A percentile compares a stretch with the other conserved stretches of the same genome.
Evolutionary conservation across 2,113 vertebrate genomes (phyloP).

Genomic region (Archocentrus centrarchus): DNA sequence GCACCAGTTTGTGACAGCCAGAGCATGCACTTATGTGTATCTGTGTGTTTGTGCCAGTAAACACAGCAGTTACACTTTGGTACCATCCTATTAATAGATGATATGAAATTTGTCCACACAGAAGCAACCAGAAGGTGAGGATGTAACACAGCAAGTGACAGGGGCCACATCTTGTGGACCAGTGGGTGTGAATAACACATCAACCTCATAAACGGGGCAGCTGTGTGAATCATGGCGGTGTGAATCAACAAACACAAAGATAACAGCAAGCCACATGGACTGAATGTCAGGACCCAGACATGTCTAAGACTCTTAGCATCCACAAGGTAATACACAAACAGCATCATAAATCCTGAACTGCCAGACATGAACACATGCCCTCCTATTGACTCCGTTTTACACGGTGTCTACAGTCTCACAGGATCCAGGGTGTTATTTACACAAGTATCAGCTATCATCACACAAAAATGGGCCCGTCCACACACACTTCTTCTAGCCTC

Average conservation of each 20-base stretch:
- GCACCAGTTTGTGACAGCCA: slow-evolving; percentile 72
- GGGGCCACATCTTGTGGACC: not conserved
- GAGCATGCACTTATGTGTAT: slow-evolving; percentile 35
- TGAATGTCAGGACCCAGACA: slow-evolving; percentile 29
- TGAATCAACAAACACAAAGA: slow-evolving; percentile 14
- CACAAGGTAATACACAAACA: slow-evolving; percentile 21
- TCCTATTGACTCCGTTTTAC: slow-evolving; percentile 17
- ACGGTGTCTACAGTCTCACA: slow-evolving; percentile 19
- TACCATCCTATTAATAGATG: slow-evolving; percentile 55
- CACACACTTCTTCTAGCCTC: not conserved
- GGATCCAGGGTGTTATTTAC: not conserved
- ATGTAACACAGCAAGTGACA: slow-evolving; percentile 30
- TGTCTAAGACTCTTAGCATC: slow-evolving; percentile 7
- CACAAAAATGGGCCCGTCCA: not conserved
- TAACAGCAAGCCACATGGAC: slow-evolving; percentile 32
- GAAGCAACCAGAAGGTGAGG: slow-evolving; percentile 55
- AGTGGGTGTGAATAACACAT: slow-evolving; percentile 23
- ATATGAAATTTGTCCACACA: slow-evolving; percentile 24
- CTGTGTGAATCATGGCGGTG: slow-evolving; percentile 20
- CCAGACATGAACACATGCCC: slow-evolving; percentile 7
- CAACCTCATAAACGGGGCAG: slow-evolving; percentile 12
- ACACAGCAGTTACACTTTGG: slow-evolving; percentile 47
- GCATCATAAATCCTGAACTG: not conserved
- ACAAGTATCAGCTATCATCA: not conserved
- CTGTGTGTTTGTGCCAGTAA: slow-evolving; percentile 20